phyloP scores from a whole-genome alignment of 2,888 invertebrate species.

The Melipona bicolor region DNA sequence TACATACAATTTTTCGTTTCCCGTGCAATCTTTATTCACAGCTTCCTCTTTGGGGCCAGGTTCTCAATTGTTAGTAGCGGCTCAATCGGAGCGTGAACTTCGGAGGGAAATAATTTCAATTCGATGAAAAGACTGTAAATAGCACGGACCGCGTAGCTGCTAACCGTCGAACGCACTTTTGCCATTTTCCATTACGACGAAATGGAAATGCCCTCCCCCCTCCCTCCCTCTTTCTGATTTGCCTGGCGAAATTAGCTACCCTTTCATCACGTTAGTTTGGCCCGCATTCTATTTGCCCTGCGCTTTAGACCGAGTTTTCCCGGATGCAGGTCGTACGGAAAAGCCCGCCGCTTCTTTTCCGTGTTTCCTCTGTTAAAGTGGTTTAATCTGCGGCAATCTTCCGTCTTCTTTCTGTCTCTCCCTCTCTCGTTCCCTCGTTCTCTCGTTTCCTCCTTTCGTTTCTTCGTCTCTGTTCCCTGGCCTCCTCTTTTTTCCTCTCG shows the following conservation, averaged over 20 bases:
- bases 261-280: constrained; percentile 18
- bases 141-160: background rate
- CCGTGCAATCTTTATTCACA: background rate
- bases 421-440: background rate
- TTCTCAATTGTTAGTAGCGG: background rate
- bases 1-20: no score
- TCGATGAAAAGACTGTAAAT: background rate
- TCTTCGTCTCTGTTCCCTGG: background rate
- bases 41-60: background rate
- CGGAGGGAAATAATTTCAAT: background rate
- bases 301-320: constrained; percentile 13
- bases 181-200: background rate
- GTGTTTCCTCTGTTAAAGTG: constrained; percentile 31
- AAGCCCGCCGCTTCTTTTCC: constrained; percentile 2
- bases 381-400: constrained; percentile 44
- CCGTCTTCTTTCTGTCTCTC: background rate
- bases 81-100: background rate
- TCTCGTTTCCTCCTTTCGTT: background rate
- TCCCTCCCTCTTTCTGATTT: background rate
- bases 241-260: constrained; percentile 15
- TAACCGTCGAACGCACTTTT: constrained; percentile 16
- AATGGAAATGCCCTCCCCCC: background rate
- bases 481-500: background rate
- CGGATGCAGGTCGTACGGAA: constrained; percentile 12
- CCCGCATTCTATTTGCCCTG: constrained; percentile 16